Percentiles rank a stretch among this genome's conserved stretches.
Conservation (phyloP, 2,888 invertebrate genomes). For the Himalopsyche kuldschensis region DNA sequence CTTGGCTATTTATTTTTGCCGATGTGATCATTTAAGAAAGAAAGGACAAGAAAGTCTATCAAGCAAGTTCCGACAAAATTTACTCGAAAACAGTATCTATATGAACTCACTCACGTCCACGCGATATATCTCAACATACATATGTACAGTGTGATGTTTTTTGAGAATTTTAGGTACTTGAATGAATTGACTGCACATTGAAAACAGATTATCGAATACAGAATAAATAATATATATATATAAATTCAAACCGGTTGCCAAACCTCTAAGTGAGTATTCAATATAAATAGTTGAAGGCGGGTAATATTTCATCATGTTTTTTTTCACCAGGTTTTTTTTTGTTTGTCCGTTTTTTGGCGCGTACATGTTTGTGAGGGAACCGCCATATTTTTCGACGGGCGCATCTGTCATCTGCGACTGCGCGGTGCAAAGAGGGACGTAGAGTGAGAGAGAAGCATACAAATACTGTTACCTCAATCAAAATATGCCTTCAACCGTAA, state of each 20-base stretch:
- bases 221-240: neutral
- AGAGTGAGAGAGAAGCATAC: neutral
- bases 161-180: neutral
- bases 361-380: slow-evolving; percentile 14
- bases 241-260: slow-evolving; percentile 14
- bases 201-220: neutral
- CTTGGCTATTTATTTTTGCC: too few species aligned
- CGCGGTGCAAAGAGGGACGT: neutral
- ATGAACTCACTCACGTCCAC: too few species aligned
- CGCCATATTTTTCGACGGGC: slow-evolving; percentile 24
- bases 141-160: too few species aligned
- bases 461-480: too few species aligned
- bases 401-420: slow-evolving; percentile 17
- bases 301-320: slow-evolving; percentile 11
- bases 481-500: too few species aligned
- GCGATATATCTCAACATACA: too few species aligned
- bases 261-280: slow-evolving; percentile 23
- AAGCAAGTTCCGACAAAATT: too few species aligned
- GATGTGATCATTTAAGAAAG: too few species aligned
- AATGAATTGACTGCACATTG: neutral
- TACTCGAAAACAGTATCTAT: too few species aligned
- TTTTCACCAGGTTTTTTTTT: slow-evolving; percentile 8
- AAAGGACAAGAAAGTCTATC: too few species aligned
- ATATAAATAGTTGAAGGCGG: slow-evolving; percentile 25
- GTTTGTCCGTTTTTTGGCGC: slow-evolving; percentile 11